phyloP scores from a whole-genome alignment of 2,888 invertebrate species.

The Caenorhabditis afra region DNA sequence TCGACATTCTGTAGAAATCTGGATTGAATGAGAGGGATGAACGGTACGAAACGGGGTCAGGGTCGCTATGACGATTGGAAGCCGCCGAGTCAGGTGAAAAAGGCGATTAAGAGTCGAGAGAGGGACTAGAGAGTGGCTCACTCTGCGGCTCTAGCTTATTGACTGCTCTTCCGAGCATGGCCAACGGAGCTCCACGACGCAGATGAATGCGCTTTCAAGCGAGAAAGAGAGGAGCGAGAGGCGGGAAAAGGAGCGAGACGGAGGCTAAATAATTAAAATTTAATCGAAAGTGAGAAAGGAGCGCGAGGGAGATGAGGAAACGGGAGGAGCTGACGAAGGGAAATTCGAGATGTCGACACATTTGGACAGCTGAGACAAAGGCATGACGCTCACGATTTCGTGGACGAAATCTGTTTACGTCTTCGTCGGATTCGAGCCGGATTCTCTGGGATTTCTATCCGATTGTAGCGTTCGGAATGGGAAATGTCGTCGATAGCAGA shows the following conservation, averaged over 20 bases:
- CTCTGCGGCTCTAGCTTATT: constrained; percentile 25
- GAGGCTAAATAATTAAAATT: constrained; percentile 42
- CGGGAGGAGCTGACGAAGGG: not conserved
- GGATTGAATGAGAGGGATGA: not conserved
- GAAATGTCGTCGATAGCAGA: not conserved
- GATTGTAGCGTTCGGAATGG: not conserved
- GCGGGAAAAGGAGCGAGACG: not conserved
- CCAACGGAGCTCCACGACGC: not conserved
- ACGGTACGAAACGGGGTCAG: not conserved
- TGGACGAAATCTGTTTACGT: constrained; percentile 1
- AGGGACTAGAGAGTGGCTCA: constrained; percentile 2
- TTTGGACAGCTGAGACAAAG: not conserved
- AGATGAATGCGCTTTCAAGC: constrained; percentile 29
- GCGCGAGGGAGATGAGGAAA: not conserved
- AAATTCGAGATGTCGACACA: constrained; percentile 16
- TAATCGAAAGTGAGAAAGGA: constrained; percentile 5
- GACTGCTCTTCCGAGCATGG: constrained; percentile 27
- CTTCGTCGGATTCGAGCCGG: not conserved
- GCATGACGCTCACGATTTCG: not conserved
- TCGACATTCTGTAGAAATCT: constrained; percentile 68
- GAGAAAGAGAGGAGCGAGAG: constrained; percentile 29
- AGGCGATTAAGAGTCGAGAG: constrained; percentile 14
- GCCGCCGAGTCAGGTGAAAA: constrained; percentile 25
- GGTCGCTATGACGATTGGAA: constrained; percentile 17
- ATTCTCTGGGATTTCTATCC: not conserved